Percentiles rank a stretch among this genome's conserved stretches.
phyloP scores from a whole-genome alignment of 2,888 invertebrate genomes.

The Yponomeuta cagnagella region DNA sequence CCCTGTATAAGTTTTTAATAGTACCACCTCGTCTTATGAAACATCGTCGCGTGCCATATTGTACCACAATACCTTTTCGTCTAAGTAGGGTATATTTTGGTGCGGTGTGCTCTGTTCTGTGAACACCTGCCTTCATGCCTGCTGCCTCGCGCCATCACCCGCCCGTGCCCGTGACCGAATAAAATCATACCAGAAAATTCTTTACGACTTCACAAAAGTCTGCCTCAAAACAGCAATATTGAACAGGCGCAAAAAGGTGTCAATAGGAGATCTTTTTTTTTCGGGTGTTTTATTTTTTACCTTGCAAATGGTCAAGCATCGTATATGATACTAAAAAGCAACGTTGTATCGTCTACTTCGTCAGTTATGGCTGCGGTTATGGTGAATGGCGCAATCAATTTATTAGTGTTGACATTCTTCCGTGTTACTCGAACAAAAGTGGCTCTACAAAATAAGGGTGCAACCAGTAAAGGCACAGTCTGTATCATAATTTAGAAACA shows the following conservation, averaged over 20 bases:
- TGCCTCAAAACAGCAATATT: too few relatives aligned
- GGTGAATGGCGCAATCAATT: not conserved
- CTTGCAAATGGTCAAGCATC: too few relatives aligned
- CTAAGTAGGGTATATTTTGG: conserved; percentile 8
- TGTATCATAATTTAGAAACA: conserved; percentile 21
- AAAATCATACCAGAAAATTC: conserved; percentile 19
- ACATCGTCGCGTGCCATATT: not conserved
- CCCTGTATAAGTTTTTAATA: not conserved
- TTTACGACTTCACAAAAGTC: not conserved
- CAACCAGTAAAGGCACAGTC: conserved; percentile 2
- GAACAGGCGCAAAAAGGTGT: too few relatives aligned
- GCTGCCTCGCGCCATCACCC: conserved; percentile 15
- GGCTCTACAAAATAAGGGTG: not conserved
- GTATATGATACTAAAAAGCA: too few relatives aligned
- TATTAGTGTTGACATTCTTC: conserved; percentile 4
- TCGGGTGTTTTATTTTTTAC: too few relatives aligned
- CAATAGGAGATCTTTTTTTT: too few relatives aligned
- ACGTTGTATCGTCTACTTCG: too few relatives aligned
- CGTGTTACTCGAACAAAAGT: conserved; percentile 10
- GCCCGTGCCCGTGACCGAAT: conserved; percentile 22
- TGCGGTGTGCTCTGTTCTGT: not conserved
- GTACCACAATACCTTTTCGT: not conserved
- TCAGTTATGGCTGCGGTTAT: too few relatives aligned
- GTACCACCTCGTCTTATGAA: not conserved
- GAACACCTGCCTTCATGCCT: not conserved